Percentiles rank a stretch among this genome's conserved stretches.
phyloP scores from a whole-genome alignment of 2,113 vertebrate genomes.

The Loxodonta africana region DNA sequence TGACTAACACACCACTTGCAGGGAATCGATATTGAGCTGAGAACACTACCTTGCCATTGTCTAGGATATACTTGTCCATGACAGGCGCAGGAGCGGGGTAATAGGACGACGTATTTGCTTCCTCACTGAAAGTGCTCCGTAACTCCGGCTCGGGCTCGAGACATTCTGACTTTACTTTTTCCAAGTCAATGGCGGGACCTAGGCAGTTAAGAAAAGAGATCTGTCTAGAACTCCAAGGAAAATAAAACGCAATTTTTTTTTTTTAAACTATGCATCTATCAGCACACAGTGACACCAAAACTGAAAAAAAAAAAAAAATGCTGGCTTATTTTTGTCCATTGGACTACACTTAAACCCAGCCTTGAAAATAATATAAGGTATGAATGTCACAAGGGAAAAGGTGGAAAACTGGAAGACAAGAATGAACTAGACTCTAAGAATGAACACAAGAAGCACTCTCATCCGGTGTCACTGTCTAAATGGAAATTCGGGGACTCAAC shows the following conservation, averaged over 20 bases:
- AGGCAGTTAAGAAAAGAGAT: constrained; percentile 90
- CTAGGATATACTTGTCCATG: constrained; percentile 94
- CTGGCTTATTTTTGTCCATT: constrained; percentile 70
- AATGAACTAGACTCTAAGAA: constrained; percentile 46
- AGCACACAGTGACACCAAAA: constrained; percentile 75
- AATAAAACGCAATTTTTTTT: constrained; percentile 85
- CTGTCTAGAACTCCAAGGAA: constrained; percentile 89
- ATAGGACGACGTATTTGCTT: constrained; percentile 92
- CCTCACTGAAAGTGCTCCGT: constrained; percentile 91
- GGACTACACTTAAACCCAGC: constrained; percentile 70
- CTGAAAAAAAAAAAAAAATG: neutral
- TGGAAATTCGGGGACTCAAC: constrained; percentile 34
- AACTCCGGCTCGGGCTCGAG: constrained; percentile 91
- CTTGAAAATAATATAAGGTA: constrained; percentile 34
- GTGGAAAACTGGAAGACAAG: constrained; percentile 58
- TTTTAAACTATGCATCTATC: constrained; percentile 85
- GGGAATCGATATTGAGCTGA: constrained; percentile 80
- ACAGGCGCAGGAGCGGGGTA: constrained; percentile 90
- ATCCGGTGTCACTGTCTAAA: neutral
- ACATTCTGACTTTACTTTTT: constrained; percentile 91
- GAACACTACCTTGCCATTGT: constrained; percentile 93
- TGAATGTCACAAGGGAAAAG: constrained; percentile 52
- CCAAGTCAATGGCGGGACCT: constrained; percentile 92
- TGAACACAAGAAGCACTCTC: neutral
- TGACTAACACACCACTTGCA: constrained; percentile 73